A percentile compares a stretch with the other conserved stretches of the same genome.
Evolutionary conservation across 1,140 invertebrate genomes (phyloP).

Genomic region (Papilio machaon): DNA sequence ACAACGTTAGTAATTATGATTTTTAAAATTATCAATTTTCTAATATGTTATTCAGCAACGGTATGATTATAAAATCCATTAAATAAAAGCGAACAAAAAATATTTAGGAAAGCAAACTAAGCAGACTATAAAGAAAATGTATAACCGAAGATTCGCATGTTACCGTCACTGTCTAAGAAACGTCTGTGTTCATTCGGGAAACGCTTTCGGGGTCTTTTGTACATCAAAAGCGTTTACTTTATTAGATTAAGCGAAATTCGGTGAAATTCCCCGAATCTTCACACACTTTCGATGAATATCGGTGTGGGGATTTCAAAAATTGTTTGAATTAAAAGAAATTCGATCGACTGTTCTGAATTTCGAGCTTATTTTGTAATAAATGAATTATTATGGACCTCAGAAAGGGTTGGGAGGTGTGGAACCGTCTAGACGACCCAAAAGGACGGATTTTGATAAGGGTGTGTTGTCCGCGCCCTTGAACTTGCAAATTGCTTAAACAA

Average conservation of each 20-base stretch:
- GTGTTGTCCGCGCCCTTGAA: conserved; percentile 75
- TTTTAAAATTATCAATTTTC: too few relatives aligned
- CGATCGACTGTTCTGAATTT: background rate
- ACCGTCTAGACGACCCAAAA: conserved; percentile 77
- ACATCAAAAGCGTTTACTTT: background rate
- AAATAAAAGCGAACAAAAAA: background rate
- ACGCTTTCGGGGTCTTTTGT: conserved; percentile 24
- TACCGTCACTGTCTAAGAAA: conserved; percentile 5
- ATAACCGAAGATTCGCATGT: background rate
- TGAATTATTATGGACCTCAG: conserved; percentile 52
- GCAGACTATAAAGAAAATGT: conserved; percentile 6
- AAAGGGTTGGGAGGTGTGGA: conserved; percentile 75
- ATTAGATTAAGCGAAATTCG: conserved; percentile 34
- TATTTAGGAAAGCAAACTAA: background rate
- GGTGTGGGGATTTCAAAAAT: background rate
- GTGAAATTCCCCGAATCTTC: conserved; percentile 30
- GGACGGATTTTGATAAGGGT: conserved; percentile 74
- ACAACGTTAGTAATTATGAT: too few relatives aligned
- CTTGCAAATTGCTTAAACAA: conserved; percentile 76
- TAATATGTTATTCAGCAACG: too few relatives aligned
- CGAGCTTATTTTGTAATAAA: background rate
- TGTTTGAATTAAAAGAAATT: conserved; percentile 15
- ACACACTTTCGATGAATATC: conserved; percentile 15
- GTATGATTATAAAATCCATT: too few relatives aligned
- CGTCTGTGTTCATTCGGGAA: conserved; percentile 6